Evolutionary conservation across 64 coral and sea anemone genomes (phyloP).

Genomic region (Pocillopora verrucosa): DNA sequence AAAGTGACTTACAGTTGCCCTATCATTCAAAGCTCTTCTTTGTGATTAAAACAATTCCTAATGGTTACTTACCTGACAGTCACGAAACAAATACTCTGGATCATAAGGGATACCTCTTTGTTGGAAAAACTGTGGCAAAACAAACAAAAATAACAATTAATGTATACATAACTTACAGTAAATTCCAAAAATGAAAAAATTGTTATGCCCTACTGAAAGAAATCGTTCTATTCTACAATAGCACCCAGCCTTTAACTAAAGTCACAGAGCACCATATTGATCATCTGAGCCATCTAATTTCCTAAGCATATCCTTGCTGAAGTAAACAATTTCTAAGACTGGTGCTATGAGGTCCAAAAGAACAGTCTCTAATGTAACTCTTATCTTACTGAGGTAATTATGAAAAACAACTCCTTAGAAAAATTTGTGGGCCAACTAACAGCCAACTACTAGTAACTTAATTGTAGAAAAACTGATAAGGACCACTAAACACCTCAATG

Average conservation of each 20-base stretch:
- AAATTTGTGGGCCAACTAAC: not conserved
- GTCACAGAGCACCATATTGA: too few relatives aligned
- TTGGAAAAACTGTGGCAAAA: slow-evolving; percentile 68
- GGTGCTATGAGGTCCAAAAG: too few relatives aligned
- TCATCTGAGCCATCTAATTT: too few relatives aligned
- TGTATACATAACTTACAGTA: too few relatives aligned
- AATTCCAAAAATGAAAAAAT: too few relatives aligned
- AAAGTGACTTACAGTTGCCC: not conserved
- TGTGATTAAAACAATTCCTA: not conserved
- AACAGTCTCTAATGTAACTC: too few relatives aligned
- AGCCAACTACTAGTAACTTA: not conserved
- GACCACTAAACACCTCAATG: slow-evolving; percentile 56
- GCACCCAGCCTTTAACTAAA: too few relatives aligned
- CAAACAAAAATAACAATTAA: not conserved
- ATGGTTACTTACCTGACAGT: slow-evolving; percentile 70
- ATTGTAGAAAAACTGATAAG: too few relatives aligned
- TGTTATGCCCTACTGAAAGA: not conserved
- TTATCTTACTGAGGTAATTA: too few relatives aligned
- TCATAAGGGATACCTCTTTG: slow-evolving; percentile 92
- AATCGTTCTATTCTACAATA: too few relatives aligned
- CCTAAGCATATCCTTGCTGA: too few relatives aligned
- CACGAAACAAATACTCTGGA: slow-evolving; percentile 83
- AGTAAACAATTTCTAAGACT: too few relatives aligned
- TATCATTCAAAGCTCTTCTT: not conserved
- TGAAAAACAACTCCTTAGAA: not conserved